phyloP scores from a whole-genome alignment of 2,888 invertebrate genomes.

The Melinaea marsaeus region DNA sequence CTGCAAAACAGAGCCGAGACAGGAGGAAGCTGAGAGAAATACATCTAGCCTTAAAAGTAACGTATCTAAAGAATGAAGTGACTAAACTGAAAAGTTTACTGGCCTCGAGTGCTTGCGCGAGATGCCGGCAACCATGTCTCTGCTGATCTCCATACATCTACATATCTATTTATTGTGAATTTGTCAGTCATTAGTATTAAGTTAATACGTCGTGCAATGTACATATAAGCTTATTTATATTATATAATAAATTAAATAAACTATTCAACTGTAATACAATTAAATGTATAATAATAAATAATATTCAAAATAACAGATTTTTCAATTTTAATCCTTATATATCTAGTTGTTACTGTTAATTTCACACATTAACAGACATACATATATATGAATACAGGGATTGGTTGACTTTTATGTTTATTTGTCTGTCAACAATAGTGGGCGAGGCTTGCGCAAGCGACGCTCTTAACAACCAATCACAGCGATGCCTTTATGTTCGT shows the following conservation, averaged over 20 bases:
- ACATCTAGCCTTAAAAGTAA: conserved; percentile 92
- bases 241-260: conserved; percentile 1
- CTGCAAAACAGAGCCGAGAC: conserved; percentile 96
- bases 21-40: conserved; percentile 94
- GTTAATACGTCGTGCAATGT: conserved; percentile 26
- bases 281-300: background rate
- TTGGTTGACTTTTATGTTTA: background rate
- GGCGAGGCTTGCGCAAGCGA: conserved; percentile 52
- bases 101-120: conserved; percentile 34
- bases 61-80: conserved; percentile 78
- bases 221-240: conserved; percentile 25
- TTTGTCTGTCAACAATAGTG: conserved; percentile 10
- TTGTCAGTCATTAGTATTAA: conserved; percentile 12
- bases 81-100: conserved; percentile 46
- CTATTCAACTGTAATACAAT: background rate
- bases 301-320: background rate
- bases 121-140: conserved; percentile 24
- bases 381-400: background rate
- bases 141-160: conserved; percentile 3
- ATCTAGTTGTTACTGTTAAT: too few relatives aligned
- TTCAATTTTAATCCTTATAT: too few relatives aligned
- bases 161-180: conserved; percentile 14
- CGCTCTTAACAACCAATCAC: conserved; percentile 17
- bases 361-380: too few relatives aligned
- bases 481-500: background rate